Evolutionary conservation across 2,797 vertebrate species (phyloP), one percentile per base, ranked within the genome.

Genomic region (Malurus splendens): DNA sequence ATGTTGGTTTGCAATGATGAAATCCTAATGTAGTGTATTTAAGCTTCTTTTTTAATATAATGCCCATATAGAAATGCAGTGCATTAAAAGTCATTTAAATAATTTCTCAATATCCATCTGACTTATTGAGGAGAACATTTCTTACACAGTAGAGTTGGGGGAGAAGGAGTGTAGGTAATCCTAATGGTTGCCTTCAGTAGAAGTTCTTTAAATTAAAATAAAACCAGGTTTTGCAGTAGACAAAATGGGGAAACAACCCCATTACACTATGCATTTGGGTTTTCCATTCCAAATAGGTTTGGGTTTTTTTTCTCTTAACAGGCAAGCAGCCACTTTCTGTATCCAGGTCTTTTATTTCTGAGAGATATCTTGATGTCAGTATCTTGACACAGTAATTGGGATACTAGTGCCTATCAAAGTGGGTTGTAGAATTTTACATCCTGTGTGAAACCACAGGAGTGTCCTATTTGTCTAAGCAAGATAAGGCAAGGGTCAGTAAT

Each of bases 1-100:
- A 93, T 96, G 93, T 95, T 96, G 90, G 59, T 87, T 95, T 95
- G 84, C 79, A 89, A 67, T 96, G 90, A 94, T 94, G 93, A 96
- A 96, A 96, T 96, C 94, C 92, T 92, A 92, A 95, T 92, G 48
- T 60, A 61, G 28, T 90, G 62, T 95, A 81, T 94, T 96, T 95
- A 93, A 88, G 64, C 67, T 86, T 52, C 64, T 94, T 93, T 91
- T 94, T 87, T 39, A 91, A 92, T 95, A 74, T 85, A 90, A 61
- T 73, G 45, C 30, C 89, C 61, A 56, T 79, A 76, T 64, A 89
- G 52, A 92, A 87, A 67, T 59, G 57, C 25, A 64, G 20, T 90
- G n/a, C 83, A 83, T 96, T 95, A 96, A 96, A 93, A 94, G 82
- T 94, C 3, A 82, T 92, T 87, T 73, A 84, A 92, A 90, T 93